Evolutionary conservation across 1,140 invertebrate genomes (phyloP), one percentile per base, ranked within the genome.

Genomic region (Anastatus disparis): DNA sequence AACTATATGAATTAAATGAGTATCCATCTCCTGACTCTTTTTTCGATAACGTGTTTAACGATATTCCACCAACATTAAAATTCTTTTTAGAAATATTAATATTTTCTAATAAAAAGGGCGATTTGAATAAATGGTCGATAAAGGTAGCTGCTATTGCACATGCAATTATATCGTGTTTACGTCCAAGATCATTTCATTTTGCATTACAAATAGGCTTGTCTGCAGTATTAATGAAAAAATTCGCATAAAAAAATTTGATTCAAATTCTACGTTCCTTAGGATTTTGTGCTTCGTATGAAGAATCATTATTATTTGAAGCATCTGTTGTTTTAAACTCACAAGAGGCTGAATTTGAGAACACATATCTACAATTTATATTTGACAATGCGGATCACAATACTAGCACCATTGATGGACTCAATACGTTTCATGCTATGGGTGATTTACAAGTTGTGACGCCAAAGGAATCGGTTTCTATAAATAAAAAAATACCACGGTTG

Each of bases 161-260:
- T 10, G 4, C 4, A 6, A 35, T 35, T 35, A 35, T 10, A 6
- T 4, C 31, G 4, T 35, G 4, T 6, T 4, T 35, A 6, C 4
- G 31, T 4, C 31, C 31, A 6, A 4, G 31, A 10, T 35, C 4
- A 35, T 35, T 35, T 35, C 4, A 6, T 6, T 35, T 10, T 4
- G 4, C 31, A 6, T 4, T 35, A 35, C 10, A 6, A 35, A 6
- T 35, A 35, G 31, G 31, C 4, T 35, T 35, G 10, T 35, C 31
- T 35, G 31, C 31, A 10, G 10, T 35, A 10, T 6, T 35, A 10
- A 4, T 6, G 4, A 59, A 71, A 75, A 73, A 71, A 66, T 46
- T 22, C 46, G 17, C 4, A 24, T 10, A 4, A 22, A 50, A 71
- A 27, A 22, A 9, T 56, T 35, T 56, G 4, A 35, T 56, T 9